These are phyloP conservation scores for Hemibates koningsi DNA, from an alignment of 2,113 vertebrate genomes.

Conservation along the genomic window DNA sequence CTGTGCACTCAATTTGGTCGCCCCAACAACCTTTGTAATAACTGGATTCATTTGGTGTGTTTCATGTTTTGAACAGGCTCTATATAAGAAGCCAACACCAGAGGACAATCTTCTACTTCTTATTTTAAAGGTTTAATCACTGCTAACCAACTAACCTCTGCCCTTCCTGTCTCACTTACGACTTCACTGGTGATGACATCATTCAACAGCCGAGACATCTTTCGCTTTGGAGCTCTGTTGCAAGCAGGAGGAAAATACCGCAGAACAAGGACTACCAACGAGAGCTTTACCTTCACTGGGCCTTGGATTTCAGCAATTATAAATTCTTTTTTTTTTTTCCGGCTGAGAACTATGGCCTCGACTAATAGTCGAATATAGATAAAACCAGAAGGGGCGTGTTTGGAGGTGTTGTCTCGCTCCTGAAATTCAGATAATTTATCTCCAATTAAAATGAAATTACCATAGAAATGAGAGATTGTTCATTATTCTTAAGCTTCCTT, in stretches of 20 bases:
- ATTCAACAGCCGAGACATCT: not conserved
- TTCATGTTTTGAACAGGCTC: not conserved
- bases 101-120: not conserved
- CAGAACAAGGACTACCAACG: not conserved
- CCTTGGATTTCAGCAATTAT: accelerated
- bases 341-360: not conserved
- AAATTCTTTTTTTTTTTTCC: accelerated
- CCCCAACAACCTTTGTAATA: not conserved
- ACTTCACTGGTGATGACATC: not conserved
- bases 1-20: not conserved
- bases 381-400: not conserved
- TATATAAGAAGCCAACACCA: not conserved
- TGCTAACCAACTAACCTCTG: not conserved
- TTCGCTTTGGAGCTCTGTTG: not conserved
- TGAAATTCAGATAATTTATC: not conserved
- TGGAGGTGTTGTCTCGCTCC: accelerated
- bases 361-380: not conserved
- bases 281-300: not conserved
- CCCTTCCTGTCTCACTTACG: not conserved
- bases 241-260: not conserved
- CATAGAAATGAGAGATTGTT: not conserved
- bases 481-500: not conserved
- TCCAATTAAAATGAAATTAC: not conserved
- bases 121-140: not conserved
- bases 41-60: not conserved